Evolutionary conservation across 1,140 invertebrate genomes (phyloP).

Genomic region (Cherax quadricarinatus): DNA sequence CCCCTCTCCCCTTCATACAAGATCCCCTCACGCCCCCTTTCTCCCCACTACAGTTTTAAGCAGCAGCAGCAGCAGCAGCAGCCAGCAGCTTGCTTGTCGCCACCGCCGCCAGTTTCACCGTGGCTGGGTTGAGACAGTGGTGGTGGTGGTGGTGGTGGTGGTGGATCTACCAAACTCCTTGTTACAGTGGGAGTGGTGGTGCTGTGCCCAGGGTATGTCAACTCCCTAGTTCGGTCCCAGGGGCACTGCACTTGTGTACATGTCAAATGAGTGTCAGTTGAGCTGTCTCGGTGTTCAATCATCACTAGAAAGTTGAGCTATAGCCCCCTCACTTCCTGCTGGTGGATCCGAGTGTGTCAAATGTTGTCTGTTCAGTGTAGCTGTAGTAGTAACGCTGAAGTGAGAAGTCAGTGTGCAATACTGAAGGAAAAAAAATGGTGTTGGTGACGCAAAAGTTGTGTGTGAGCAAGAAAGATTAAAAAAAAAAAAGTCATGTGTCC

Average conservation of each 20-base stretch:
- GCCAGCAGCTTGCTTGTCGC: constrained; percentile 8
- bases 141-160: constrained; percentile 18
- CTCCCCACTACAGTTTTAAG: no score
- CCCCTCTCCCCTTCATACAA: no score
- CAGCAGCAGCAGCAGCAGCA: no score
- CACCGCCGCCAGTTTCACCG: constrained; percentile 32
- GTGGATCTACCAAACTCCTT: constrained; percentile 3
- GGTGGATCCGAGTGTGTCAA: background rate
- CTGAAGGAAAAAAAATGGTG: background rate
- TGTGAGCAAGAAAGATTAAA: background rate
- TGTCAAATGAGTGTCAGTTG: background rate
- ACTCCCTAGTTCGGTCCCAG: background rate
- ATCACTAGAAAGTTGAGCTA: constrained; percentile 5
- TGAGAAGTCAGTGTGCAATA: background rate
- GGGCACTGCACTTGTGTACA: background rate
- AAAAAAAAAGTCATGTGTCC: background rate
- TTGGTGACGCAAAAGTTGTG: background rate
- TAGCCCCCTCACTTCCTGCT: constrained; percentile 3
- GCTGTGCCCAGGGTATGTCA: constrained; percentile 2
- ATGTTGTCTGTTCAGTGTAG: background rate
- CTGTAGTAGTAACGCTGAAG: background rate
- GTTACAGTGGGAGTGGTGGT: background rate
- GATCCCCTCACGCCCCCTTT: no score
- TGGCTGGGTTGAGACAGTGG: constrained; percentile 24
- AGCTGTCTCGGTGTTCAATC: background rate